Evolutionary conservation across 2,797 vertebrate genomes (phyloP).

Genomic region (Sebastes goodei): DNA sequence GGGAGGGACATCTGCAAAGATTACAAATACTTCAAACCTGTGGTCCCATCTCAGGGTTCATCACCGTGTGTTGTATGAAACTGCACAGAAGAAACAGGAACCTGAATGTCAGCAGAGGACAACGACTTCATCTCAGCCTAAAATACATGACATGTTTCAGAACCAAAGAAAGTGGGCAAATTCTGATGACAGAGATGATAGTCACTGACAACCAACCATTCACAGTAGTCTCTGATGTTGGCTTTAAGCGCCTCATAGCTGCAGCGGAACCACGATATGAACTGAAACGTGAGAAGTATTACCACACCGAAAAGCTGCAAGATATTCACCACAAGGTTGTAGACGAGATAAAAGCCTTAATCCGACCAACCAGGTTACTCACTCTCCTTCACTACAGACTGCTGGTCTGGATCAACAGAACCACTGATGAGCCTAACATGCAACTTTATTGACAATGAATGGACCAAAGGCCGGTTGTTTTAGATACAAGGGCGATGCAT

Average conservation of each 20-base stretch:
- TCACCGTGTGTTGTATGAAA: no score
- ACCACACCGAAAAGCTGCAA: not conserved
- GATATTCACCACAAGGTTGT: not conserved
- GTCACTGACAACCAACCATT: not conserved
- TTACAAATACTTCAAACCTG: no score
- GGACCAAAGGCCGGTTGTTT: not conserved
- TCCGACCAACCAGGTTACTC: not conserved
- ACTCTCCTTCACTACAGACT: not conserved
- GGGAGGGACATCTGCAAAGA: no score
- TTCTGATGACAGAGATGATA: not conserved
- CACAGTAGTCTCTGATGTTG: not conserved
- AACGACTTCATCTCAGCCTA: no score
- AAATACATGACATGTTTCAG: no score
- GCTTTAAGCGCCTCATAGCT: not conserved
- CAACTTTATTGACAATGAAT: not conserved
- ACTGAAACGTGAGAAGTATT: not conserved
- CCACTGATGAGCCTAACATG: not conserved
- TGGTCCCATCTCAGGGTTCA: no score
- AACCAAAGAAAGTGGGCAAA: no score
- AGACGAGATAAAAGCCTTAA: not conserved
- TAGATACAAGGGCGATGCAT: not conserved
- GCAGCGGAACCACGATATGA: not conserved
- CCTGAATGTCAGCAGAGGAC: no score
- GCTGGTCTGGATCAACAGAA: not conserved
- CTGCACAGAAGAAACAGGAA: no score